phyloP scores from a whole-genome alignment of 2,888 invertebrate species.

The Tetheella fluctuosa region DNA sequence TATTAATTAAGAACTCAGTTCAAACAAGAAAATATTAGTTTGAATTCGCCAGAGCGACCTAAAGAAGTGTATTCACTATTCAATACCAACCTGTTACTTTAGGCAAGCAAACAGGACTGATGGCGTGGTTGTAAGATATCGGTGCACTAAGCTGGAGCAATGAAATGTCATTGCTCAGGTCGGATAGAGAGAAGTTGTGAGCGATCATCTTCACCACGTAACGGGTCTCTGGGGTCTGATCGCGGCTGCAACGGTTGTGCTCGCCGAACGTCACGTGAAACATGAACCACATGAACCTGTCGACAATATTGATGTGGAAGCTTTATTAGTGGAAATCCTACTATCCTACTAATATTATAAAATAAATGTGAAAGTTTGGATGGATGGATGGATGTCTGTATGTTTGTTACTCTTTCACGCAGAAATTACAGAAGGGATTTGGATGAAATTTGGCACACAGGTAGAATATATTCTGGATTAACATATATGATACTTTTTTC shows the following conservation, averaged over 20 bases:
- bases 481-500: too few relatives aligned
- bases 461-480: too few relatives aligned
- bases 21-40: background rate
- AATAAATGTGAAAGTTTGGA: too few relatives aligned
- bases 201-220: slow-evolving; percentile 89
- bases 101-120: slow-evolving; percentile 93
- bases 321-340: background rate
- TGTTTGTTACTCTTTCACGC: too few relatives aligned
- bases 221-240: slow-evolving; percentile 87
- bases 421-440: too few relatives aligned
- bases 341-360: too few relatives aligned
- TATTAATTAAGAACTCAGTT: background rate
- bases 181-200: slow-evolving; percentile 91
- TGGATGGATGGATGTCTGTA: too few relatives aligned
- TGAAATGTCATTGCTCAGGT: slow-evolving; percentile 94
- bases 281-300: slow-evolving; percentile 95
- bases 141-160: slow-evolving; percentile 90
- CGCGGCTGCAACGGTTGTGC: slow-evolving; percentile 90
- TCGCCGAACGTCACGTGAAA: slow-evolving; percentile 94
- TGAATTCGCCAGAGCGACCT: too few relatives aligned
- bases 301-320: slow-evolving; percentile 27
- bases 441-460: too few relatives aligned
- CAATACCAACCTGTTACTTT: slow-evolving; percentile 75
- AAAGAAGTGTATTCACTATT: background rate
- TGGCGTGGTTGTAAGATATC: slow-evolving; percentile 89